A percentile compares a stretch with the other conserved stretches of the same genome.
phyloP scores from a whole-genome alignment of 2,113 vertebrate genomes.

The Pelmatolapia mariae region DNA sequence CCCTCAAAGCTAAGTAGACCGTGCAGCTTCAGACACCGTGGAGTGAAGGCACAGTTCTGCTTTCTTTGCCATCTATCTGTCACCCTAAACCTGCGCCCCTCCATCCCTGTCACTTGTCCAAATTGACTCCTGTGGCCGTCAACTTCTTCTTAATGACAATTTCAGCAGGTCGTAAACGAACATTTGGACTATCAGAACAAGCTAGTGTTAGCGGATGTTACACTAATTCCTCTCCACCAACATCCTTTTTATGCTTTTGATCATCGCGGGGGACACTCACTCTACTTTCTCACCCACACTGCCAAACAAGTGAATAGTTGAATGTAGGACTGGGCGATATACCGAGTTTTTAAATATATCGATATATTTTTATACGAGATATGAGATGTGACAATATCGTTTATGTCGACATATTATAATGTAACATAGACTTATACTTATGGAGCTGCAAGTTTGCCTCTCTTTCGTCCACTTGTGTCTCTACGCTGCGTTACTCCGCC shows the following conservation, averaged over 20 bases:
- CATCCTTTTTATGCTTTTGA: background rate
- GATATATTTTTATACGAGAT: background rate
- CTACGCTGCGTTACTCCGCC: background rate
- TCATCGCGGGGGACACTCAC: background rate
- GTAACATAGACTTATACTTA: no score
- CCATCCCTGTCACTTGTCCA: background rate
- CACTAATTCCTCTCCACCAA: background rate
- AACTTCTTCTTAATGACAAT: background rate
- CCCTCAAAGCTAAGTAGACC: background rate
- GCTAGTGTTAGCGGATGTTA: background rate
- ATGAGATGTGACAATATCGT: background rate
- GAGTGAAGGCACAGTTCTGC: background rate
- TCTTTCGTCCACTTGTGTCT: background rate
- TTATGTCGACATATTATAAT: background rate
- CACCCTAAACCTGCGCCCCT: accelerated
- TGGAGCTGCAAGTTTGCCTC: background rate
- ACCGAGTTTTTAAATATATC: background rate
- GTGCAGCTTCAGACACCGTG: background rate
- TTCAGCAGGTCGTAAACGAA: background rate
- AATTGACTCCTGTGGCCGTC: background rate
- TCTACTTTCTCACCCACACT: background rate
- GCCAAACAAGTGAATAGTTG: background rate
- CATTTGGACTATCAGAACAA: background rate
- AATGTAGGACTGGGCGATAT: background rate
- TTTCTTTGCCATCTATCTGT: background rate